phyloP scores from a whole-genome alignment of 1,140 invertebrate genomes.

The Drosophila insularis region DNA sequence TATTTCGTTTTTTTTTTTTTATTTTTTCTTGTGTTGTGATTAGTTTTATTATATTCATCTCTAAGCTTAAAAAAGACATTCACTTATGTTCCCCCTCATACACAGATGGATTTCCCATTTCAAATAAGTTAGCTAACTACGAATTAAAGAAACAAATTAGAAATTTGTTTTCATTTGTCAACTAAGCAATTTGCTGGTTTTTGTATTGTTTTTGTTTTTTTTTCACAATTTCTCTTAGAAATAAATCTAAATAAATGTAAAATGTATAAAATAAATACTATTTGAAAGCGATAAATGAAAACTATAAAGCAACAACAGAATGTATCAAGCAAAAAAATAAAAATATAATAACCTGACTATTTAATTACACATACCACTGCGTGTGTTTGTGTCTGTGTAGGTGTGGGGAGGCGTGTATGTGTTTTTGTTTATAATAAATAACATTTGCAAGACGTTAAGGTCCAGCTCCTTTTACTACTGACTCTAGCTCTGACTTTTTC shows the following conservation, averaged over 20 bases:
- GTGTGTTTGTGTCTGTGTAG: constrained; percentile 3
- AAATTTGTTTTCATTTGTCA: background rate
- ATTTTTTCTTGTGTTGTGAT: constrained; percentile 23
- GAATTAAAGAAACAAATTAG: constrained; percentile 25
- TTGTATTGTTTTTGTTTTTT: background rate
- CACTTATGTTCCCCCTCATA: constrained; percentile 53
- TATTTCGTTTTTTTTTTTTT: background rate
- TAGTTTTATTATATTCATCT: constrained; percentile 34
- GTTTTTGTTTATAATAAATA: constrained; percentile 67
- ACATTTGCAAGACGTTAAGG: constrained; percentile 42
- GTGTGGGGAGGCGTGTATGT: constrained; percentile 2
- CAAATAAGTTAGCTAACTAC: constrained; percentile 72
- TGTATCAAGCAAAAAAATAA: constrained; percentile 39
- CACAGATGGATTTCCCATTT: constrained; percentile 36
- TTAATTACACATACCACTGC: constrained; percentile 31
- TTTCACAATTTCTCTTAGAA: constrained; percentile 39
- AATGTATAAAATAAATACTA: constrained; percentile 68
- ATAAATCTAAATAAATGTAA: constrained; percentile 41
- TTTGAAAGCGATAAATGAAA: constrained; percentile 49
- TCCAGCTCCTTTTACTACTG: constrained; percentile 32
- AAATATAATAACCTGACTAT: constrained; percentile 33
- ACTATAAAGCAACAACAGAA: constrained; percentile 60
- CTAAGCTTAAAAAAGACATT: constrained; percentile 57
- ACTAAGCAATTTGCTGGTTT: background rate
- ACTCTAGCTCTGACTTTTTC: constrained; percentile 43